Evolutionary conservation across 2,888 invertebrate species (phyloP), one percentile per base, ranked within the genome.

Genomic region (Agrypnus murinus): DNA sequence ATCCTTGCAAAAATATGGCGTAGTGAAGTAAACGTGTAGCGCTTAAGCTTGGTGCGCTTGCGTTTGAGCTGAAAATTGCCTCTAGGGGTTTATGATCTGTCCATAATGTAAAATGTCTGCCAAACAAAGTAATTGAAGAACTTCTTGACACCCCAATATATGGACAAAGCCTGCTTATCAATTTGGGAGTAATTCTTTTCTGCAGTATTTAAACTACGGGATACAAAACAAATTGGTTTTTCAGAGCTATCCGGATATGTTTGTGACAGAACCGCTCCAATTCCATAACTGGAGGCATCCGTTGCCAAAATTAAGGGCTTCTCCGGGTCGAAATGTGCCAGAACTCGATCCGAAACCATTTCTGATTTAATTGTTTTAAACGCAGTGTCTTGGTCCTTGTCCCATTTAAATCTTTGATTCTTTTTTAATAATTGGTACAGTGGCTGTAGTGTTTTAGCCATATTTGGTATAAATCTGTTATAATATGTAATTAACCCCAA

Each of bases 151-250:
- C 43, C 71, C 7, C 7, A 45, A 45, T 14, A 14, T 14, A 45
- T 45, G 9, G 43, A 5, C 1, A 14, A 14, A 34, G 73, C 73
- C 40, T 73, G 69, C 60, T 63, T 66, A 12, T 72, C 62, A 2
- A 69, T 38, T 15, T 63, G 58, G 8, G 36, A 65, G n/a, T 45
- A 45, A n/a, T 57, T 72, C 15, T 45, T 19, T 65, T 69, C 69
- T 14, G 69, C 50, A 8, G 45, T 32, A 9, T 4, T 53, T 32
- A 77, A 57, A n/a, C 71, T 59, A 25, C 73, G 31, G 0, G 75
- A 76, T 8, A 68, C 67, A 64, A 72, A 77, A 59, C 62, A 43
- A 43, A 77, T 75, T 1, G 76, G 72, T 53, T 64, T 65, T 48
- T 74, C 75, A 1, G 45, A 31, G n/a, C 31, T 32, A 14, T 60